These are phyloP conservation scores for Eulemur rubriventer DNA, from an alignment of 2,797 vertebrate genomes.

Conservation along the genomic window DNA sequence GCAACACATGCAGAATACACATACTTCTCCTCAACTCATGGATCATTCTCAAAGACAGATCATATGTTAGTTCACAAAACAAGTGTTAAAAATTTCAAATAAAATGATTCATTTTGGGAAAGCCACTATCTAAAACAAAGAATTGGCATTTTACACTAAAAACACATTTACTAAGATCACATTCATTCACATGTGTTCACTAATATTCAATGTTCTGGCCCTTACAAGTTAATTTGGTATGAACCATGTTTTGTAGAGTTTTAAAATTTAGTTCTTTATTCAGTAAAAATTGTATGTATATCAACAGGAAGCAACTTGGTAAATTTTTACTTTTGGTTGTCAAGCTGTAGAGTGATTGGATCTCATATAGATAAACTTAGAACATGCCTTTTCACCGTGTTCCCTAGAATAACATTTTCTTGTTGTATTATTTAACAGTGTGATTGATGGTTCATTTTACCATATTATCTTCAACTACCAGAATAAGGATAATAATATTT, in stretches of 20 bases:
- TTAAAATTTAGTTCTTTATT: conserved; percentile 10
- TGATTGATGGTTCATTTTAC: conserved; percentile 23
- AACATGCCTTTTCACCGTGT: background rate
- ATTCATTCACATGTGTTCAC: background rate
- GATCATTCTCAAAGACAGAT: too few relatives aligned
- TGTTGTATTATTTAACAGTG: background rate
- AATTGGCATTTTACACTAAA: conserved; percentile 15
- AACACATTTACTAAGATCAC: background rate
- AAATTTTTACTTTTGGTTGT: background rate
- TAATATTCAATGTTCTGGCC: conserved; percentile 35
- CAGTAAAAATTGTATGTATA: background rate
- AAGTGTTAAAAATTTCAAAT: too few relatives aligned
- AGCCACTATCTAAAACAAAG: background rate
- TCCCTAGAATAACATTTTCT: conserved; percentile 12
- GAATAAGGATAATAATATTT: background rate
- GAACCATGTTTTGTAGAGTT: background rate
- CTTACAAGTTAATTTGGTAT: background rate
- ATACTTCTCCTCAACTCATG: too few relatives aligned
- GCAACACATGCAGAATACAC: too few relatives aligned
- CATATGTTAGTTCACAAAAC: too few relatives aligned
- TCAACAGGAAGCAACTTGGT: background rate
- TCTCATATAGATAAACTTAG: background rate
- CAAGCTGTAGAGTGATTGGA: background rate
- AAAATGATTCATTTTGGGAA: conserved; percentile 31
- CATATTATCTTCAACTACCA: conserved; percentile 30